Evolutionary conservation across 2,113 vertebrate genomes (phyloP), one percentile per base, ranked within the genome.

Genomic region (Leptodactylus fuscus): DNA sequence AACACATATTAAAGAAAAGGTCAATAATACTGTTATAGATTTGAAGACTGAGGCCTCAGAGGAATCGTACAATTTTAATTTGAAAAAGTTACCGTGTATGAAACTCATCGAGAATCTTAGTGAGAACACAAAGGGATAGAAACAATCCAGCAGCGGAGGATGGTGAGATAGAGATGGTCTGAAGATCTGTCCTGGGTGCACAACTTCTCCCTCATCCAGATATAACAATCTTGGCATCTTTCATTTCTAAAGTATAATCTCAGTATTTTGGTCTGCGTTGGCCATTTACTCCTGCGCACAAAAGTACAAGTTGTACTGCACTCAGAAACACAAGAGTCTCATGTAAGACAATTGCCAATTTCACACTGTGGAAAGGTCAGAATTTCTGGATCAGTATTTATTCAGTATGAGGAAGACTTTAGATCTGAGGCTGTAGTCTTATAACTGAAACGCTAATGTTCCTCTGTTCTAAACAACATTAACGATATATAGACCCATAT

Each of bases 21-120:
- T 77, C 32, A 60, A 41, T 58, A 79, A 79, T n/a, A 79, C 53
- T 58, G 22, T 58, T 27, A 79, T 41, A 58, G 76, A 60, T 24
- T 22, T 60, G 51, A 60, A 79, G 76, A 79, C 51, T 79, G 34
- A 22, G 38, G 51, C 76, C 76, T 79, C 51, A 60, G 38, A 79
- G 34, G 51, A 38, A 79, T 79, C 34, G 9, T 79, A n/a, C 76
- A 79, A 78, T 60, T 79, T 60, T 79, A 79, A 58, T 60, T 79
- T 79, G 16, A 36, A 36, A 74, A 78, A 55, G 49, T 78, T 78
- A 55, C 48, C 1, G 7, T 36, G 9, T 55, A 78, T 15, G 46
- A 20, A 76, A 38, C 16, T 20, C 73, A 16, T 51, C 18, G 32
- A 38, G n/a, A 53, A 77, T 22, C 16, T 44, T 73, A 5, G 5